These are phyloP conservation scores for Danio albolineatus DNA, from an alignment of 2,797 vertebrate genomes.

Conservation along the genomic window DNA sequence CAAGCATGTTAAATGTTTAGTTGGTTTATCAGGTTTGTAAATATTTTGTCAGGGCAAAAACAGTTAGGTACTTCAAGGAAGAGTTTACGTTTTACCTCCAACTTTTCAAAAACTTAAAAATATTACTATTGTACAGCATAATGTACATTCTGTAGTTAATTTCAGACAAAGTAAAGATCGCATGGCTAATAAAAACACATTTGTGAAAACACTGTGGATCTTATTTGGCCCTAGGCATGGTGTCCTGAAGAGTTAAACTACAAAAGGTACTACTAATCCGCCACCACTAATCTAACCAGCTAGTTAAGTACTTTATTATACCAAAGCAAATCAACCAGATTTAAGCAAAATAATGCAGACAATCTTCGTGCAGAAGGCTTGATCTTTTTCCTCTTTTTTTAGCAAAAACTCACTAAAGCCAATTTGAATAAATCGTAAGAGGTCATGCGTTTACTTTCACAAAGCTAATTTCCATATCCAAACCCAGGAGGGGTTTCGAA, in stretches of 20 bases:
- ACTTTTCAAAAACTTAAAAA: too few species aligned
- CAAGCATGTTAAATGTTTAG: too few species aligned
- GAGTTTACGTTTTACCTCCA: too few species aligned
- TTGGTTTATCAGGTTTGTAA: too few species aligned
- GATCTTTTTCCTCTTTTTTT: rapidly evolving
- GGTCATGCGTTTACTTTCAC: background rate
- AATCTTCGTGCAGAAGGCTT: background rate
- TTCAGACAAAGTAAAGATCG: too few species aligned
- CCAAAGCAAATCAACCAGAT: background rate
- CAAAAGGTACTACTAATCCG: background rate
- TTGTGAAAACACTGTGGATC: too few species aligned
- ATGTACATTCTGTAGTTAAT: too few species aligned
- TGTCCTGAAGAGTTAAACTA: background rate
- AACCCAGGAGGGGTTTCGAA: background rate
- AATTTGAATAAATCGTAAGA: background rate
- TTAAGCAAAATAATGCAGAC: background rate
- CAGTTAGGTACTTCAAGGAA: too few species aligned
- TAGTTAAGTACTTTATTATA: background rate
- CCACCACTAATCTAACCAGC: conserved; percentile 16
- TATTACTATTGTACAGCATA: too few species aligned
- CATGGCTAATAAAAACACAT: too few species aligned
- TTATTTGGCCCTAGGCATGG: too few species aligned
- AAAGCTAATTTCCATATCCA: background rate
- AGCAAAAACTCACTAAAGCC: background rate
- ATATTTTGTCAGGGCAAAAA: too few species aligned